Base-by-base conservation (phyloP, 1,140 invertebrate genomes). In the Zelostemma sp. region DNA sequence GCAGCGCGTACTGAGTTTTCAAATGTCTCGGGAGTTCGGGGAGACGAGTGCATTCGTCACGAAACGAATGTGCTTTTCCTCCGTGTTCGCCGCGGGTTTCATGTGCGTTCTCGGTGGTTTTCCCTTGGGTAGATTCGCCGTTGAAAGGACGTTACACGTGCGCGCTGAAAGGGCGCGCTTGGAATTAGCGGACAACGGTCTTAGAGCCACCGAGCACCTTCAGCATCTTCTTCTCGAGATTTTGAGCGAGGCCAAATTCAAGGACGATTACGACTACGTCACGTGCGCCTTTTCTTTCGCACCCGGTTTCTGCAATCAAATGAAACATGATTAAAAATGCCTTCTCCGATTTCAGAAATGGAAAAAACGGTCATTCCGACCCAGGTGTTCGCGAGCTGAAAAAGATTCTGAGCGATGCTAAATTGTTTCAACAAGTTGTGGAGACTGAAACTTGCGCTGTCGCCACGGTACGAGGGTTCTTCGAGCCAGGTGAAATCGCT, bases 11-110 rank as follows among this genome's bases (percentile, higher is more conserved):
- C 63, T 85, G n/a, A 85, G 82, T 47, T 78, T 84, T 43, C 80
- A 82, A 75, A 81, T 80, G 76, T 71, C 75, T 45, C 78, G 80
- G 14, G 74, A 78, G 9, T 73, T 79, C 8, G 74, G 62, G 5
- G 82, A 84, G 55, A 65, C 80, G 0, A 85, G 78, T 56, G 85
- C 87, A 65, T 87, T 83, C 58, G 81, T 88, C 1, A 87, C 86
- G 5, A 88, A 87, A 70, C 78, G 86, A 14, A 82, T 87, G 70
- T 88, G 87, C 53, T 85, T 85, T 48, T 87, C 86, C n/a, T 80
- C 85, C 17, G 58, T 87, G 4, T 78, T 87, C 9, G 84, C 82
- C 2, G 71, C 85, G 8, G 82, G 85, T 2, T 87, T 88, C 49
- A 75, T 88, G n/a, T 74, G 80, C 17, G 43, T 87, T 6, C 58